Evolutionary conservation across 2,888 invertebrate genomes (phyloP).

Genomic region (Papilio demoleus): DNA sequence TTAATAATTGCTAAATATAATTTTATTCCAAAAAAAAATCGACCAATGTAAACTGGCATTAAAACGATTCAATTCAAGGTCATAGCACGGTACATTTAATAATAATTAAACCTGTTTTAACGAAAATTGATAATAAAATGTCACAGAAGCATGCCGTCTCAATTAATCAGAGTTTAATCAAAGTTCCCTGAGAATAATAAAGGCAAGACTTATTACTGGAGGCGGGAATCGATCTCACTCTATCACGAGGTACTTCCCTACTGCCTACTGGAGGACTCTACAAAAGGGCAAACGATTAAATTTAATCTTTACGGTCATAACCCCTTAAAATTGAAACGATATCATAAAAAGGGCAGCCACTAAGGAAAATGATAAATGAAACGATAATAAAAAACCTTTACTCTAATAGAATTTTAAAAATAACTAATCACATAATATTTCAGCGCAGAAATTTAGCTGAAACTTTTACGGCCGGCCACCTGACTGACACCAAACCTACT

Average conservation of each 20-base stretch:
- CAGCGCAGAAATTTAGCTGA: too few relatives aligned
- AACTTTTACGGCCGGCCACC: too few relatives aligned
- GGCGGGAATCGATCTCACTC: slow-evolving; percentile 35
- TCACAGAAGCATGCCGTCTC: slow-evolving; percentile 31
- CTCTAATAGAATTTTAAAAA: background rate
- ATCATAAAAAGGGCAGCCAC: background rate
- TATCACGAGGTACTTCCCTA: slow-evolving; percentile 26
- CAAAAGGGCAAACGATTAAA: slow-evolving; percentile 15
- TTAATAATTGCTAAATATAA: too few relatives aligned
- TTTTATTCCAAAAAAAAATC: background rate
- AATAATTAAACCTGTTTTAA: slow-evolving; percentile 6
- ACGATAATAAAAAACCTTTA: background rate
- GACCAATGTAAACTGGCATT: background rate
- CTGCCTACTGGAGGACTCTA: slow-evolving; percentile 1
- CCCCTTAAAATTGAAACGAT: slow-evolving; percentile 25
- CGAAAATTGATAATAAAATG: slow-evolving; percentile 33
- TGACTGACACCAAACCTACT: too few relatives aligned
- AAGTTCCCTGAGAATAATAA: slow-evolving; percentile 29
- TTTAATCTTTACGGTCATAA: slow-evolving; percentile 28
- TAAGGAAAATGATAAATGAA: background rate
- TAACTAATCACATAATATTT: too few relatives aligned
- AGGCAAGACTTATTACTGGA: slow-evolving; percentile 29
- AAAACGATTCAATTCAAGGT: background rate
- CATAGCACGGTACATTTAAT: background rate
- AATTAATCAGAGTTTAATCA: slow-evolving; percentile 38